Conservation (phyloP, 2,113 vertebrate genomes). For the Calypte anna region DNA sequence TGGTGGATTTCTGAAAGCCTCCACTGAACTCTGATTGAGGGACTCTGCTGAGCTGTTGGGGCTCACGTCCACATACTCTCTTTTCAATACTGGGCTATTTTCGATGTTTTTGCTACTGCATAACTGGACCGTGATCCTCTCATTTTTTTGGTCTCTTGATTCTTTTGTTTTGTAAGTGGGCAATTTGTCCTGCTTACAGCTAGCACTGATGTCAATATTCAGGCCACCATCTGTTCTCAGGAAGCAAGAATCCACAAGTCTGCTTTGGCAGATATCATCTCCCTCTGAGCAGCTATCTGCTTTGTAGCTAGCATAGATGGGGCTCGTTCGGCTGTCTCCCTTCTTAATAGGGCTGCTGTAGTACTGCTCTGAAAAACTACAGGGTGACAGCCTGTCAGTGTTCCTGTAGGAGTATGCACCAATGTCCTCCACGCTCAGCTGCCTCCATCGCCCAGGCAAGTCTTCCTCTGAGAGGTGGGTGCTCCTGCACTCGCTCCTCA, state of each 20-base stretch:
- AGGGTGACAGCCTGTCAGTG: slow-evolving; percentile 80
- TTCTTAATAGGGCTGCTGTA: slow-evolving; percentile 83
- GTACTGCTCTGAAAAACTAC: slow-evolving; percentile 88
- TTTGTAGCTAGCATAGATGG: slow-evolving; percentile 84
- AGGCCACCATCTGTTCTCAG: slow-evolving; percentile 80
- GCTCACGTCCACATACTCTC: slow-evolving; percentile 83
- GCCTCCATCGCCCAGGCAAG: slow-evolving; percentile 84
- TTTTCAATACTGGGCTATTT: slow-evolving; percentile 72
- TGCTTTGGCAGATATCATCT: slow-evolving; percentile 86
- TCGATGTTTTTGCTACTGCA: slow-evolving; percentile 85
- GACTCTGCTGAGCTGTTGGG: slow-evolving; percentile 88
- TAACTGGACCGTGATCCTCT: slow-evolving; percentile 84
- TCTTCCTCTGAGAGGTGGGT: slow-evolving; percentile 82
- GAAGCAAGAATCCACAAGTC: slow-evolving; percentile 84
- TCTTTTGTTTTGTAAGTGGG: slow-evolving; percentile 81
- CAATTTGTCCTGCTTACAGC: slow-evolving; percentile 81
- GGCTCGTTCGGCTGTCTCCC: slow-evolving; percentile 79
- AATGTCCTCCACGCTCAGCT: slow-evolving; percentile 90
- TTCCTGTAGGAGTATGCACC: slow-evolving; percentile 85
- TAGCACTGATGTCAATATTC: slow-evolving; percentile 80
- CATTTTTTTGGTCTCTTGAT: slow-evolving; percentile 81
- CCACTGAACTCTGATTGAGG: slow-evolving; percentile 86
- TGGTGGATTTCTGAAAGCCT: slow-evolving; percentile 86
- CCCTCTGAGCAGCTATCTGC: slow-evolving; percentile 89
- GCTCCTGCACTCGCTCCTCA: slow-evolving; percentile 85